Conservation (phyloP, 2,113 vertebrate genomes). For the Nannobrachium achirus region DNA sequence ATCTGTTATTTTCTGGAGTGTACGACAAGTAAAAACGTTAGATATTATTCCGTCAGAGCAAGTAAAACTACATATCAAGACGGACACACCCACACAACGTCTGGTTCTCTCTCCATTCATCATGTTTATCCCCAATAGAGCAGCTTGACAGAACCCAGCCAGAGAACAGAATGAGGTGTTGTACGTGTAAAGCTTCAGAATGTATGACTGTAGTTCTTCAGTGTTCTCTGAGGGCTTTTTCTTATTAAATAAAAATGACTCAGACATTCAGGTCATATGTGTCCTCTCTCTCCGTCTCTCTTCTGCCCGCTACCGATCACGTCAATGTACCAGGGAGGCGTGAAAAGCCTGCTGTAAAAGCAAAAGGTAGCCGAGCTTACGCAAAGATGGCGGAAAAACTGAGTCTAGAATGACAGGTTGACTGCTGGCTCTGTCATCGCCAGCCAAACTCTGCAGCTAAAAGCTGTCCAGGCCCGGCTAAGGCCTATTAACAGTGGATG, state of each 20-base stretch:
- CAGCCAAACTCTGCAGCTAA: conserved; percentile 13
- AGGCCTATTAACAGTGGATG: conserved; percentile 54
- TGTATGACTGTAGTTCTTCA: too few relatives aligned
- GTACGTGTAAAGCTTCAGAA: too few relatives aligned
- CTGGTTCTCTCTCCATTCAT: too few relatives aligned
- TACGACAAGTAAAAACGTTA: too few relatives aligned
- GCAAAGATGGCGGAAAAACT: conserved; percentile 57
- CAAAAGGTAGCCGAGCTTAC: conserved; percentile 15
- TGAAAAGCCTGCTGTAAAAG: background rate
- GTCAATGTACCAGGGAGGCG: conserved; percentile 13
- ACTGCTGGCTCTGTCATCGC: conserved; percentile 54
- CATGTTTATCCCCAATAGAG: too few relatives aligned
- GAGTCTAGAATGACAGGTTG: conserved; percentile 46
- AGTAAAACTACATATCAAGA: too few relatives aligned
- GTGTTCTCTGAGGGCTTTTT: too few relatives aligned
- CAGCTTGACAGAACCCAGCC: too few relatives aligned
- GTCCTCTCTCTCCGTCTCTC: conserved; percentile 8
- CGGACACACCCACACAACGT: too few relatives aligned
- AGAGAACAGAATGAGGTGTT: background rate
- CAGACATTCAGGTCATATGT: background rate
- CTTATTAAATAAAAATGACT: too few relatives aligned
- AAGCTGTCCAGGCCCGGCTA: conserved; percentile 36
- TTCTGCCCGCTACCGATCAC: background rate
- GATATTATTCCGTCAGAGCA: too few relatives aligned
- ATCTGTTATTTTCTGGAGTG: too few relatives aligned